Evolutionary conservation across 2,888 invertebrate genomes (phyloP).

Genomic region (Archaeoteleia sp.): DNA sequence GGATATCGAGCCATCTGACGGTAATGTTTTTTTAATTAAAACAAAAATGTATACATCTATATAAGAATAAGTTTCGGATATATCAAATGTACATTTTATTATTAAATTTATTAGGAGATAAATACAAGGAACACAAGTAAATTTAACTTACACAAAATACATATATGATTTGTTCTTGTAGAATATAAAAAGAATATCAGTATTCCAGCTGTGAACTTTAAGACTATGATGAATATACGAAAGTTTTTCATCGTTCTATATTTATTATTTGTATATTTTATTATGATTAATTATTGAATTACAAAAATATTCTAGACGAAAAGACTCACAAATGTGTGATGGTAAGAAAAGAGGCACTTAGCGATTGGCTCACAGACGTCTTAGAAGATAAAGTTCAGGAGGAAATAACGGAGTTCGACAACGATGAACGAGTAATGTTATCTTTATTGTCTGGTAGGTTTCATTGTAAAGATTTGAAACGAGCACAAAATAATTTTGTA

Average conservation of each 20-base stretch:
- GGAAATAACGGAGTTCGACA: slow-evolving; percentile 64
- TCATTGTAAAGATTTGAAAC: slow-evolving; percentile 3
- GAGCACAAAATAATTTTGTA: slow-evolving; percentile 1
- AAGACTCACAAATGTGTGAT: slow-evolving; percentile 75
- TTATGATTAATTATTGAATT: too few species aligned
- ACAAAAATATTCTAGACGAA: slow-evolving; percentile 69
- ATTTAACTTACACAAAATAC: too few species aligned
- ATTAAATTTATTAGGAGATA: too few species aligned
- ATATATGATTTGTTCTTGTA: slow-evolving; percentile 56
- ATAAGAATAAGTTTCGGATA: too few species aligned
- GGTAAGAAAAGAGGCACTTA: slow-evolving; percentile 79
- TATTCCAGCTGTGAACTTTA: too few species aligned
- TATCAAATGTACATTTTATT: too few species aligned
- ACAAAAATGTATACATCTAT: too few species aligned
- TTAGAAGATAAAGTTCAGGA: slow-evolving; percentile 73
- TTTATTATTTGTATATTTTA: too few species aligned
- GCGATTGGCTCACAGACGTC: slow-evolving; percentile 80
- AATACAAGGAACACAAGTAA: too few species aligned
- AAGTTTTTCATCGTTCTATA: too few species aligned
- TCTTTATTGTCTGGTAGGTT: slow-evolving; percentile 62
- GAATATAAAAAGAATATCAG: too few species aligned
- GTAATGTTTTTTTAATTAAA: slow-evolving; percentile 66
- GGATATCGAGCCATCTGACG: slow-evolving; percentile 76
- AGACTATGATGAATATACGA: too few species aligned
- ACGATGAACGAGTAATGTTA: slow-evolving; percentile 62